These are phyloP conservation scores for Potamarius usumacintae DNA, from an alignment of 2,113 vertebrate genomes.

Conservation along the genomic window DNA sequence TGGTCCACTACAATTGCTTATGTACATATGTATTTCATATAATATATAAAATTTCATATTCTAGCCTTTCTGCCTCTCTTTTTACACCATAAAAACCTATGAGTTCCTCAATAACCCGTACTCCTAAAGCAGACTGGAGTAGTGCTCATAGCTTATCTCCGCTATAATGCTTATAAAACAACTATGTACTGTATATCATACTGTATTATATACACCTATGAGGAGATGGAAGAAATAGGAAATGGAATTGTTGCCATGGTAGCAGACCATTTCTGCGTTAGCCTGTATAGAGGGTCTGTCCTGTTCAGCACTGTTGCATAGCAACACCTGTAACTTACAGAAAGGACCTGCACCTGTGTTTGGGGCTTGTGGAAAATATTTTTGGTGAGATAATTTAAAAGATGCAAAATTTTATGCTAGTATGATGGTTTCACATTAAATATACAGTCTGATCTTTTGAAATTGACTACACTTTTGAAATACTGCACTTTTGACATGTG, in stretches of 20 bases:
- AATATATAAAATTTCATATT: neutral
- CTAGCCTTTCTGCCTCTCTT: neutral
- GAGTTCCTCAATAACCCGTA: neutral
- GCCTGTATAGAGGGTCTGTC: constrained; percentile 35
- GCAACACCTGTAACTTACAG: constrained; percentile 47
- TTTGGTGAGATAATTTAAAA: neutral
- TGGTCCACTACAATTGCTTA: neutral
- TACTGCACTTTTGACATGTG: neutral
- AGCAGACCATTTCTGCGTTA: constrained; percentile 26
- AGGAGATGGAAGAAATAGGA: constrained; percentile 33
- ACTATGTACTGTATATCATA: neutral
- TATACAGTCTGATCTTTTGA: neutral
- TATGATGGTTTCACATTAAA: neutral
- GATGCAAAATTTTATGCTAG: neutral
- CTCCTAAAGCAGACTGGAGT: neutral
- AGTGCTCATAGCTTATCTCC: neutral
- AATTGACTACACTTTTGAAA: neutral
- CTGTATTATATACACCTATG: constrained; percentile 20
- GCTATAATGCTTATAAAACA: neutral
- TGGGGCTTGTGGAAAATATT: neutral
- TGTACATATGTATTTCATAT: neutral
- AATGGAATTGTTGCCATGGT: constrained; percentile 45
- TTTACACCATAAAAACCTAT: neutral
- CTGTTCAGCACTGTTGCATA: constrained; percentile 43
- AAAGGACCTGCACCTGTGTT: neutral